These are phyloP conservation scores for Eretmocerus hayati DNA, from an alignment of 2,888 invertebrate genomes.

Conservation along the genomic window DNA sequence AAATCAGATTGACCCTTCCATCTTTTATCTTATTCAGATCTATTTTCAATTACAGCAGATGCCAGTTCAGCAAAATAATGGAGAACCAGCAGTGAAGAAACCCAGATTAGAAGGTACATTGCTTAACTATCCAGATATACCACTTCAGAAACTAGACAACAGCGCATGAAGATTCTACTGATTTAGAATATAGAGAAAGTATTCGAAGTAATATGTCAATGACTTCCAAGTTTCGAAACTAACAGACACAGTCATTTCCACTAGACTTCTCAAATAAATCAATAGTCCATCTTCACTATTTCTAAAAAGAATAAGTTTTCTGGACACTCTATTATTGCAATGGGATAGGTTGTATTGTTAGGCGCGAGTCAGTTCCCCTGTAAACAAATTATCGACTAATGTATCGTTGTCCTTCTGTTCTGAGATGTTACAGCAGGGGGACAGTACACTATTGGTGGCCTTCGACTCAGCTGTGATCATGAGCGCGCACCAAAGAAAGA, in stretches of 20 bases:
- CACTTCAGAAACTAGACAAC: conserved; percentile 9
- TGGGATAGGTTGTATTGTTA: conserved; percentile 14
- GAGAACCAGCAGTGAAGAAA: conserved; percentile 39
- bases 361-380: conserved; percentile 11
- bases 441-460: conserved; percentile 48
- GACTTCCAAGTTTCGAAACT: too few relatives aligned
- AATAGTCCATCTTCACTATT: too few relatives aligned
- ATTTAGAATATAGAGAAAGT: conserved; percentile 16
- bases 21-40: too few relatives aligned
- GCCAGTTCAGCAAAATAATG: conserved; percentile 31
- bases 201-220: too few relatives aligned
- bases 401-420: conserved; percentile 51
- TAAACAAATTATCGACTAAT: conserved; percentile 42
- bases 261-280: too few relatives aligned
- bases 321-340: background rate
- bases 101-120: conserved; percentile 43
- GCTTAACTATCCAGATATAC: conserved; percentile 29
- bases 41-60: conserved; percentile 33
- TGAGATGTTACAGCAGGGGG: conserved; percentile 51
- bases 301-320: too few relatives aligned
- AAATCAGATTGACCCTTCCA: too few relatives aligned
- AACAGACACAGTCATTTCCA: too few relatives aligned
- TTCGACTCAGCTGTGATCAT: conserved; percentile 47
- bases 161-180: conserved; percentile 22
- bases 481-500: conserved; percentile 46